These are phyloP conservation scores for Sander lucioperca DNA, from an alignment of 2,113 vertebrate genomes.

Conservation along the genomic window DNA sequence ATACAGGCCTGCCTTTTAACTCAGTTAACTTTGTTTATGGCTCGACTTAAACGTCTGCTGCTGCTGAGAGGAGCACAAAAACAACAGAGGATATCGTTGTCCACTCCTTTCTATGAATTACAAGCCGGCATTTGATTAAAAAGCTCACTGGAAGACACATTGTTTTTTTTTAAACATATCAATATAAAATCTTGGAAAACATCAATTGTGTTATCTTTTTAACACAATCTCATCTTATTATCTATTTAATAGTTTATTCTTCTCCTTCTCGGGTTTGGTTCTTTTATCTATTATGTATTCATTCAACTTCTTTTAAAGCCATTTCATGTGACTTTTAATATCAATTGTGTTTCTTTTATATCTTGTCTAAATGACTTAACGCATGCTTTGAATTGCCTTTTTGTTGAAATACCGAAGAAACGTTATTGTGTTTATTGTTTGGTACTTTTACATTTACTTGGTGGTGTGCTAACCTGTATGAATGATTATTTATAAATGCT, in stretches of 20 bases:
- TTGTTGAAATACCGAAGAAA: neutral
- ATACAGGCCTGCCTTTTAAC: conserved; percentile 46
- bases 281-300: neutral
- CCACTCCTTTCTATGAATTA: neutral
- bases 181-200: neutral
- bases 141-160: neutral
- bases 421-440: neutral
- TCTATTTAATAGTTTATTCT: too few relatives aligned
- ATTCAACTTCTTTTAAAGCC: neutral
- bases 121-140: conserved; percentile 15
- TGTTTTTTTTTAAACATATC: neutral
- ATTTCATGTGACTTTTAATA: neutral
- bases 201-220: neutral
- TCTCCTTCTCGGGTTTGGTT: neutral
- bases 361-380: neutral
- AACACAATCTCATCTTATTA: too few relatives aligned
- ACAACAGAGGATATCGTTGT: conserved; percentile 14
- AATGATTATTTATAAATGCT: neutral
- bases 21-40: conserved; percentile 47
- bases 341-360: neutral
- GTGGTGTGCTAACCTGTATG: neutral
- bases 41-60: conserved; percentile 11
- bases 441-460: neutral
- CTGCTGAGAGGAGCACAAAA: conserved; percentile 1
- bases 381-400: neutral